Evolutionary conservation across 2,113 vertebrate species (phyloP), one percentile per base, ranked within the genome.

Genomic region (Seriola aureovittata): DNA sequence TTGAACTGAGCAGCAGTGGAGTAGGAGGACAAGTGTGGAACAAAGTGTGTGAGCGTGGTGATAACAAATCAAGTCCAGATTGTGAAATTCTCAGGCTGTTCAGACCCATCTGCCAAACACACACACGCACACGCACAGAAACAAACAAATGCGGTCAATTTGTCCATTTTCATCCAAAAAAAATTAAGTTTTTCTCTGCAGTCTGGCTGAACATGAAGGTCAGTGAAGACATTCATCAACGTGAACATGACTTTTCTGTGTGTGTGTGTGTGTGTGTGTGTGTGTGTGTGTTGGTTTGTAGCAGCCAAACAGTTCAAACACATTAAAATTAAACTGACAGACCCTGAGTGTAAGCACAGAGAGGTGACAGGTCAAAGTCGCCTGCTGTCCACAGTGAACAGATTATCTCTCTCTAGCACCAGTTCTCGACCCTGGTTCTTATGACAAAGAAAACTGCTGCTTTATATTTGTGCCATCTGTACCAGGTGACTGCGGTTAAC

Each of bases 51-150:
- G 80, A 58, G 80, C 50, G 71, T 79, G 66, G 57, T 74, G 78
- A 82, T 82, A 84, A 75, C 38, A 84, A 88, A 86, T 81, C 86
- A 44, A 62, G 79, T 73, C 82, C 87, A 91, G 87, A 89, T 85
- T 89, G 85, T 85, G 82, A 85, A 83, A 82, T 80, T 84, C 87
- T 89, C 82, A 84, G 85, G 74, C 91, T 91, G 89, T 73, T 88
- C 77, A 23, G 50, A 74, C 64, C 84, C 62, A 81, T 88, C 89
- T 92, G 91, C 71, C 77, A 80, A 76, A 79, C 34, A 36, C 34
- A 32, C 40, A 68, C 4, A 12, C 58, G 42, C 57, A 48, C 42
- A 48, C 67, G 52, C 59, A 48, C 70, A 44, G 40, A 48, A n/a
- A 38, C 80, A 59, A 42, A 38, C 40, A 42, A 42, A 42, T 9